Percentiles rank a stretch among this genome's conserved stretches.
phyloP scores from a whole-genome alignment of 2,797 vertebrate species.

The Pangasius larnaudii region DNA sequence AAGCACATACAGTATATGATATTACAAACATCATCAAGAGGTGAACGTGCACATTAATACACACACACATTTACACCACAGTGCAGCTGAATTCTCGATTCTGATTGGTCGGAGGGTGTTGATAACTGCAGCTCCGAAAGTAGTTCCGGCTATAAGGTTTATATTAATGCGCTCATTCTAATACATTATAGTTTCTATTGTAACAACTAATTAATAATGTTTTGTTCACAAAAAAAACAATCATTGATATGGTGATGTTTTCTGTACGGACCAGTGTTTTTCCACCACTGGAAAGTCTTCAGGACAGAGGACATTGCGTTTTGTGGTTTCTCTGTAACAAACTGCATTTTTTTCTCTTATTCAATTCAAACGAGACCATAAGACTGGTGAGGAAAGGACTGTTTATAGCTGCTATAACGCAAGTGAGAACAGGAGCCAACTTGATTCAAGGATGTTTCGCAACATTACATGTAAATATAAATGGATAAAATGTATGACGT shows the following conservation, averaged over 20 bases:
- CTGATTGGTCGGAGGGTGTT: background rate
- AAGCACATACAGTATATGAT: background rate
- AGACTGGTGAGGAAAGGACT: background rate
- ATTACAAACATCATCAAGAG: background rate
- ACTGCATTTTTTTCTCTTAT: background rate
- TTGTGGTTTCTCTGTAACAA: background rate
- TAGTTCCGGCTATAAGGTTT: background rate
- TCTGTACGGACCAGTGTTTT: background rate
- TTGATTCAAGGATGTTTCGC: background rate
- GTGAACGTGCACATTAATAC: background rate
- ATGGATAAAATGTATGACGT: background rate
- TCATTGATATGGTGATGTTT: background rate
- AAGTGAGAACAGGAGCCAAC: background rate
- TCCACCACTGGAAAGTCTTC: background rate
- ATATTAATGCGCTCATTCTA: background rate
- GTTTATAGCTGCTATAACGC: background rate
- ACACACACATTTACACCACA: constrained; percentile 7
- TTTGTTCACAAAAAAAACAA: background rate
- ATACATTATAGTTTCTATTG: background rate
- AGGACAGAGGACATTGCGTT: background rate
- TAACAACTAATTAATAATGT: background rate
- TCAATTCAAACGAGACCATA: background rate
- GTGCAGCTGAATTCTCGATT: background rate
- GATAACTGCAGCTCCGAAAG: background rate
- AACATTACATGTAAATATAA: background rate